These are phyloP conservation scores for Delphinus delphis DNA, from an alignment of 2,113 vertebrate genomes.

Conservation along the genomic window DNA sequence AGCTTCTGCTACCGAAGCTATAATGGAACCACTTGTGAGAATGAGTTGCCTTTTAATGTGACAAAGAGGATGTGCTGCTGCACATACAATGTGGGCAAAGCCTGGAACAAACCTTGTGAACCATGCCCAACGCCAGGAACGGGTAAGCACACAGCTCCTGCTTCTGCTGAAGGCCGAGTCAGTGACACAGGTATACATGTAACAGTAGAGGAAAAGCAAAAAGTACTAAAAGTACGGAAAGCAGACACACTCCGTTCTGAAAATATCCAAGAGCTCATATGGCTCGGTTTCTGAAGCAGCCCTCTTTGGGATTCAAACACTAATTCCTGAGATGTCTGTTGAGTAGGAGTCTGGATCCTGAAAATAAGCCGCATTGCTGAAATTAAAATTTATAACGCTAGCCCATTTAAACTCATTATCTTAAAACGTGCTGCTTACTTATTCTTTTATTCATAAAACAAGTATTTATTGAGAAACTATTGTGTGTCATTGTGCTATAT, in stretches of 20 bases:
- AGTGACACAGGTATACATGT: rapidly evolving
- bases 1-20: slow-evolving; percentile 90
- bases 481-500: not conserved
- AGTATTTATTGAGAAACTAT: not conserved
- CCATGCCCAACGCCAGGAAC: slow-evolving; percentile 86
- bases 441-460: not conserved
- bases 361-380: not conserved
- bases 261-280: not conserved
- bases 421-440: not conserved
- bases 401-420: not conserved
- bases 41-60: slow-evolving; percentile 88
- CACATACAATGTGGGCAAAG: slow-evolving; percentile 90
- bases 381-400: not conserved
- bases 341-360: not conserved
- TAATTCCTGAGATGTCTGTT: not conserved
- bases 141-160: slow-evolving; percentile 73
- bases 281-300: not conserved
- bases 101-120: slow-evolving; percentile 91
- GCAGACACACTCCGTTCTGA: not conserved
- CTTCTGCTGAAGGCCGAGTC: rapidly evolving
- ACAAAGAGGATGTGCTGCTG: slow-evolving; percentile 91
- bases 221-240: rapidly evolving
- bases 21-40: slow-evolving; percentile 89
- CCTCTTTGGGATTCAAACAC: not conserved
- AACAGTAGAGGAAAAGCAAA: rapidly evolving